Conservation (phyloP, 2,113 vertebrate genomes). For the Salvelinus alpinus region DNA sequence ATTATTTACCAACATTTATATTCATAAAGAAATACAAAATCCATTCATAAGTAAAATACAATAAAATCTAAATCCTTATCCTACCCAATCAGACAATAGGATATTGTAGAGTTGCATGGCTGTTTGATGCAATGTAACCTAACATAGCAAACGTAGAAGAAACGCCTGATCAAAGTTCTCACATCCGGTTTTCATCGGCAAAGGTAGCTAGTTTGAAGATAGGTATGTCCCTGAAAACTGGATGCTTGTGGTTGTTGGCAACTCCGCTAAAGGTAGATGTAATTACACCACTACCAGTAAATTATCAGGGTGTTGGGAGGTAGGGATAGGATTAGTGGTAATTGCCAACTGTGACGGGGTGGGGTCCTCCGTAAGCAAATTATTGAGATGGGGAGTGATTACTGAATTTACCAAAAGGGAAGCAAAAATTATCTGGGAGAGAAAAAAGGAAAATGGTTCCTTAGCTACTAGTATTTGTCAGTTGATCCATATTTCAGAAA, state of each 20-base stretch:
- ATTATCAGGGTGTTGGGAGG: constrained; percentile 59
- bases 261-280: no score
- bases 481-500: no score
- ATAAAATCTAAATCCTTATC: no score
- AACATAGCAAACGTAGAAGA: no score
- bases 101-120: constrained; percentile 52
- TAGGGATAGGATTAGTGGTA: constrained; percentile 65
- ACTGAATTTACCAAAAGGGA: constrained; percentile 56
- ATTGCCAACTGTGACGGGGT: constrained; percentile 57
- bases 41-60: no score
- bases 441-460: background rate
- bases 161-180: no score
- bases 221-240: no score
- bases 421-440: constrained; percentile 49
- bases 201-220: no score
- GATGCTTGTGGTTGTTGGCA: no score
- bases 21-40: no score
- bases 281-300: constrained; percentile 52
- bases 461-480: no score
- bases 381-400: constrained; percentile 62
- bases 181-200: no score
- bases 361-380: constrained; percentile 55
- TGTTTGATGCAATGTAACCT: constrained; percentile 24
- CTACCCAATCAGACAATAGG: constrained; percentile 1
- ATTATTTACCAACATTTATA: constrained; percentile 24